phyloP scores from a whole-genome alignment of 2,113 vertebrate species.

The Miniopterus natalensis region DNA sequence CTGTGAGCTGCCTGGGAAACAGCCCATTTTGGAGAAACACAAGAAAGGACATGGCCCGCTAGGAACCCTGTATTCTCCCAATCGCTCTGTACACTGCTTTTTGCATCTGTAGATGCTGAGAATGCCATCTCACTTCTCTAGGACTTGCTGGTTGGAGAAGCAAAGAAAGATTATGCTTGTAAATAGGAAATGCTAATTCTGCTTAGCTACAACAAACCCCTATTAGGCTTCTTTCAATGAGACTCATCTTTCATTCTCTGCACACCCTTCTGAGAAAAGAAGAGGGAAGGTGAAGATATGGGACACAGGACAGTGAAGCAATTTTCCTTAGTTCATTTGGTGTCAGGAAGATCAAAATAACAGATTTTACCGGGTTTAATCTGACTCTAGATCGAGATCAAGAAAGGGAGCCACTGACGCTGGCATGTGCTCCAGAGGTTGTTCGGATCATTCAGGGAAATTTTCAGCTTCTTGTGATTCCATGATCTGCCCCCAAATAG shows the following conservation, averaged over 20 bases:
- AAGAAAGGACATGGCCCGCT: neutral
- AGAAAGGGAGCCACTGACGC: neutral
- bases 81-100: neutral
- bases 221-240: neutral
- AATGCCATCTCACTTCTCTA: neutral
- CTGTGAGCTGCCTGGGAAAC: neutral
- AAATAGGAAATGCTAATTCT: constrained; percentile 2
- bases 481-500: neutral
- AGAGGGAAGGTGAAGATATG: neutral
- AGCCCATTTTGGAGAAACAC: neutral
- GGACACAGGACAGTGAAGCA: neutral
- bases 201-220: neutral
- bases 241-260: constrained; percentile 13
- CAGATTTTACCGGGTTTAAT: neutral
- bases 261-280: neutral
- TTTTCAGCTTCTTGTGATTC: neutral
- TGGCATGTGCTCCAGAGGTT: neutral
- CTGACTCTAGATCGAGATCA: neutral
- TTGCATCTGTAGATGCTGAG: neutral
- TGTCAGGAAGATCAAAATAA: neutral
- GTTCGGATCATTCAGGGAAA: neutral
- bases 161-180: neutral
- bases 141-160: neutral
- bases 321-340: neutral
- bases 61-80: neutral